Evolutionary conservation across 2,113 vertebrate species (phyloP).

Genomic region (Empidonax alnorum): DNA sequence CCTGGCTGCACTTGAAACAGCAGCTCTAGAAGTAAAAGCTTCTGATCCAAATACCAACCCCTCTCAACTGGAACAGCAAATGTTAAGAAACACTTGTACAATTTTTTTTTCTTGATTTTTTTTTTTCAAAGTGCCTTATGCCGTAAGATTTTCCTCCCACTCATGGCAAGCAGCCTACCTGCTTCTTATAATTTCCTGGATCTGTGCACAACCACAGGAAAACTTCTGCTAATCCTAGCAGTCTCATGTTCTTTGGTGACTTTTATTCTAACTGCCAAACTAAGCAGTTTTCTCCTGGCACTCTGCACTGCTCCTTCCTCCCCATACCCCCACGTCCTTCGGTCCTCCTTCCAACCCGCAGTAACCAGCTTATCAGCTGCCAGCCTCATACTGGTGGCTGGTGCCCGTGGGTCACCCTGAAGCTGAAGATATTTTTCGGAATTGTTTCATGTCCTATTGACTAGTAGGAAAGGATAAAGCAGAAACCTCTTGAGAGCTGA

Average conservation of each 20-base stretch:
- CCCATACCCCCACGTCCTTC: not conserved
- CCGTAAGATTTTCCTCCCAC: slow-evolving; percentile 68
- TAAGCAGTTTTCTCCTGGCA: slow-evolving; percentile 67
- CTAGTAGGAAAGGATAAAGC: not conserved
- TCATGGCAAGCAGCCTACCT: slow-evolving; percentile 66
- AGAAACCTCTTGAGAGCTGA: not conserved
- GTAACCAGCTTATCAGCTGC: slow-evolving; percentile 36
- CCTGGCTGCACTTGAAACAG: slow-evolving; percentile 58
- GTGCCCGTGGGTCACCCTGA: not conserved
- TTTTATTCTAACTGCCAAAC: slow-evolving; percentile 68
- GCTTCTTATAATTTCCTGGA: slow-evolving; percentile 72
- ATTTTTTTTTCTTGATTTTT: not conserved
- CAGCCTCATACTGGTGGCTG: not conserved
- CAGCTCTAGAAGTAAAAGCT: slow-evolving; percentile 21
- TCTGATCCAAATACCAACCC: slow-evolving; percentile 36
- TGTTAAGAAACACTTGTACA: slow-evolving; percentile 44
- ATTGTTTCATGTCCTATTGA: not conserved
- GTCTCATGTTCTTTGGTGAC: slow-evolving; percentile 66
- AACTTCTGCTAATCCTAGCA: slow-evolving; percentile 69
- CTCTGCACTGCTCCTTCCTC: not conserved
- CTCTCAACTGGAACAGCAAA: slow-evolving; percentile 26
- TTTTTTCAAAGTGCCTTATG: slow-evolving; percentile 5
- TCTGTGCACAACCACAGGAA: slow-evolving; percentile 64
- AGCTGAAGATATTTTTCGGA: not conserved
- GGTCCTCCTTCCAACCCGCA: slow-evolving; percentile 1